Evolutionary conservation across 2,888 invertebrate genomes (phyloP).

Genomic region (Bembecia ichneumoniformis): DNA sequence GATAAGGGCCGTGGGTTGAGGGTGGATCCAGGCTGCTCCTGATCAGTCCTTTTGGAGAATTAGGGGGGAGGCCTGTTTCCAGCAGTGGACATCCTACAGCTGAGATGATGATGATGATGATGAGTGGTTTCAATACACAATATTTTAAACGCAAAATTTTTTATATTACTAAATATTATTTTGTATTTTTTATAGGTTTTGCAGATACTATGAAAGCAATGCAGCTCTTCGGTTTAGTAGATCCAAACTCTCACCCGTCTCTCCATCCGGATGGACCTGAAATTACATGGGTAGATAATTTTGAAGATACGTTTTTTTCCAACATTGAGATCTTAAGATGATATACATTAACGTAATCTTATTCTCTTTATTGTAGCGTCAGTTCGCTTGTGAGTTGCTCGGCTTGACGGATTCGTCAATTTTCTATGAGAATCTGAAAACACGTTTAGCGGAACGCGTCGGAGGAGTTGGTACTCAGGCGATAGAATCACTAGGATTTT

Average conservation of each 20-base stretch:
- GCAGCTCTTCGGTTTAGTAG: conserved; percentile 89
- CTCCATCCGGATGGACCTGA: conserved; percentile 97
- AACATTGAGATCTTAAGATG: neutral
- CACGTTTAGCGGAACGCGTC: conserved; percentile 85
- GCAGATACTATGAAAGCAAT: conserved; percentile 89
- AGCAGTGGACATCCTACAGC: too few species aligned
- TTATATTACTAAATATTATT: conserved; percentile 5
- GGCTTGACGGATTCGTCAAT: conserved; percentile 89
- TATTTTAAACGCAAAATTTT: neutral
- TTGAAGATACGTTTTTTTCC: neutral
- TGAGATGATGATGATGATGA: too few species aligned
- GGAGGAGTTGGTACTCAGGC: conserved; percentile 78
- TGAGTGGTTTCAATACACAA: neutral
- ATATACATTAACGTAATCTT: neutral
- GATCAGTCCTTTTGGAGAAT: too few species aligned
- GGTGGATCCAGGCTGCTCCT: too few species aligned
- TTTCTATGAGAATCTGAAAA: conserved; percentile 93
- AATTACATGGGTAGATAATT: conserved; percentile 92
- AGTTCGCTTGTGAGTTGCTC: conserved; percentile 87
- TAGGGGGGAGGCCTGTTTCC: too few species aligned
- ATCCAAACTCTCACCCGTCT: conserved; percentile 86
- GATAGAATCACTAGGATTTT: conserved; percentile 89
- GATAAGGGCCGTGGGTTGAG: too few species aligned
- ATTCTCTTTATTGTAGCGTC: conserved; percentile 70
- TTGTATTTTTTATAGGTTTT: conserved; percentile 74